A percentile compares a stretch with the other conserved stretches of the same genome.
phyloP scores from a whole-genome alignment of 2,797 vertebrate species.

The Pangasius larnaudii region DNA sequence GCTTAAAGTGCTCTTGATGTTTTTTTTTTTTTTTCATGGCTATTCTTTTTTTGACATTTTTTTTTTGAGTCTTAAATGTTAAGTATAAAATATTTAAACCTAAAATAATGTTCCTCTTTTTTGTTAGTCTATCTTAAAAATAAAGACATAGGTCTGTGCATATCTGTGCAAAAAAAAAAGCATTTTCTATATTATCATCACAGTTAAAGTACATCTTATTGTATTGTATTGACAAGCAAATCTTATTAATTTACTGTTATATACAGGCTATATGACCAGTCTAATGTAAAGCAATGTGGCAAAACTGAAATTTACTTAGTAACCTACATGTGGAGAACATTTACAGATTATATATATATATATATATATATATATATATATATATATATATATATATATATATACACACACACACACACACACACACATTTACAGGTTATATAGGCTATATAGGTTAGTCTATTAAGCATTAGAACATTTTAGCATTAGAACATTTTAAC shows the following conservation, averaged over 20 bases:
- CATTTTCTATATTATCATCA: background rate
- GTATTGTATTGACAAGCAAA: background rate
- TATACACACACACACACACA: too few relatives aligned
- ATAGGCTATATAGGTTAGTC: background rate
- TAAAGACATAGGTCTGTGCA: background rate
- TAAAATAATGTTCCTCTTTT: background rate
- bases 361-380: too few relatives aligned
- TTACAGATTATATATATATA: background rate
- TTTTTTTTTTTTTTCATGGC: background rate
- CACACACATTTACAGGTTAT: slow-evolving; percentile 1
- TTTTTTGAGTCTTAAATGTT: background rate
- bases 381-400: too few relatives aligned
- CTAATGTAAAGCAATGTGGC: background rate
- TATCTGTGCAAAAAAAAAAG: background rate
- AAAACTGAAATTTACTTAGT: background rate
- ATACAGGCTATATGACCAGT: background rate
- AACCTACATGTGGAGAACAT: background rate
- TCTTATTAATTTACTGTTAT: background rate
- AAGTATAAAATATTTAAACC: background rate
- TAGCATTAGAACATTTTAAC: background rate
- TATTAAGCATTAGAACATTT: background rate
- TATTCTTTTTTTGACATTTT: background rate
- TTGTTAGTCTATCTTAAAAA: background rate
- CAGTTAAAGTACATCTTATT: background rate
- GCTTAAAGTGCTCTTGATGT: background rate